Evolutionary conservation across 2,888 invertebrate genomes (phyloP).

Genomic region (Eledone cirrhosa): DNA sequence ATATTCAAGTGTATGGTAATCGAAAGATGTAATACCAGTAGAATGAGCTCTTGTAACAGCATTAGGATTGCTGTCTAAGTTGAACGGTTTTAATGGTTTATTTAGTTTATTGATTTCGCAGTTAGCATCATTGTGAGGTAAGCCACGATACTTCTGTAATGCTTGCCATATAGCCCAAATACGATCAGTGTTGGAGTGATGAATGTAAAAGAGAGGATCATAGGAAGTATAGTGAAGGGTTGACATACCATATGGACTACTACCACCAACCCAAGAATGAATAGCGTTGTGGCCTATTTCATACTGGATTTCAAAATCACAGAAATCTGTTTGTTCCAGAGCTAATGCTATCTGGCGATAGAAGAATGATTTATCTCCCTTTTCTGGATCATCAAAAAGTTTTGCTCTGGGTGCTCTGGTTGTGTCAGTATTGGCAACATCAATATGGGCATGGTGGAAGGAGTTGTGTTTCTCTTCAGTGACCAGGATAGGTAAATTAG

Average conservation of each 20-base stretch:
- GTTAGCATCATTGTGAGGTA: constrained; percentile 38
- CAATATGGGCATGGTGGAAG: constrained; percentile 35
- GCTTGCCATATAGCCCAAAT: constrained; percentile 43
- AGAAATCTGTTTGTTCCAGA: constrained; percentile 40
- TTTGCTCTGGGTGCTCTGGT: constrained; percentile 33
- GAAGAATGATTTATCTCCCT: constrained; percentile 39
- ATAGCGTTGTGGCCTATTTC: constrained; percentile 32
- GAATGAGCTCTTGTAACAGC: constrained; percentile 30
- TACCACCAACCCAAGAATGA: constrained; percentile 33
- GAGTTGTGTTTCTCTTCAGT: constrained; percentile 34
- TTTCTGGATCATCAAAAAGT: constrained; percentile 37
- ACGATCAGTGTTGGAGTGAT: constrained; percentile 38
- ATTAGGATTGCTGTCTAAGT: constrained; percentile 30
- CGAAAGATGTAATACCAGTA: constrained; percentile 35
- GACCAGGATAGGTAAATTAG: constrained; percentile 35
- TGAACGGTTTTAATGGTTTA: constrained; percentile 35
- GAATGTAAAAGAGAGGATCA: constrained; percentile 43
- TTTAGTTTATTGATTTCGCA: constrained; percentile 37
- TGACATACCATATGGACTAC: constrained; percentile 37
- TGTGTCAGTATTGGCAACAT: constrained; percentile 28
- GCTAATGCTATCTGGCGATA: constrained; percentile 37
- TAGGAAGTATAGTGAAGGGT: constrained; percentile 42
- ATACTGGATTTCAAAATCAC: constrained; percentile 40
- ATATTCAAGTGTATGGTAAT: constrained; percentile 38
- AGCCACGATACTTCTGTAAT: constrained; percentile 38